Percentiles rank a stretch among this genome's conserved stretches.
These are phyloP conservation scores for Coracopsis vasa DNA, from an alignment of 2,113 vertebrate genomes.

Conservation along the genomic window DNA sequence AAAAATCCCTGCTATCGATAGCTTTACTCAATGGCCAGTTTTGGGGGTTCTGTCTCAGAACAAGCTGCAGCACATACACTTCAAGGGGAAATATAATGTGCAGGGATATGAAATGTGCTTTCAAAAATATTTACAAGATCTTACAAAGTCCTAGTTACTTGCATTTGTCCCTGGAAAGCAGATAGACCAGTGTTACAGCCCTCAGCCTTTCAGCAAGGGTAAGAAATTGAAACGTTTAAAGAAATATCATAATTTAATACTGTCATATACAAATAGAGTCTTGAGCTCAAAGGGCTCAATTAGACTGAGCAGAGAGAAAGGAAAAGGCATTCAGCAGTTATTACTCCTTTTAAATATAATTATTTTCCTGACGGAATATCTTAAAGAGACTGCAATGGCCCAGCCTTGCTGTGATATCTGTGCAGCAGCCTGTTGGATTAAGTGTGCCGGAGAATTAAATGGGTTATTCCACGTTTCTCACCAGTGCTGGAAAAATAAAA, in stretches of 20 bases:
- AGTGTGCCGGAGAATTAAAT: neutral
- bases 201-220: neutral
- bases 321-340: neutral
- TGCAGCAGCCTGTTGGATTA: constrained; percentile 2
- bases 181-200: neutral
- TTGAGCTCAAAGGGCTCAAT: neutral
- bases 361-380: neutral
- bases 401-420: neutral
- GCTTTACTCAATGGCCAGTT: neutral
- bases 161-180: neutral
- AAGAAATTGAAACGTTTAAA: neutral
- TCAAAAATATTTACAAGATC: neutral
- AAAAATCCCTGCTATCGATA: neutral
- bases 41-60: neutral
- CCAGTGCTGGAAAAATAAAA: constrained; percentile 11
- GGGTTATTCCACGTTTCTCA: constrained; percentile 1
- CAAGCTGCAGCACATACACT: neutral
- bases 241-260: neutral
- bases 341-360: neutral
- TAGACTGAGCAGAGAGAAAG: neutral
- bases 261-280: neutral
- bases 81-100: neutral
- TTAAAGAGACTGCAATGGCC: neutral
- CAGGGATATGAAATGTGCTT: neutral
- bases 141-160: neutral